Conservation (phyloP, 2,888 invertebrate genomes). For the Octodonta nipae region DNA sequence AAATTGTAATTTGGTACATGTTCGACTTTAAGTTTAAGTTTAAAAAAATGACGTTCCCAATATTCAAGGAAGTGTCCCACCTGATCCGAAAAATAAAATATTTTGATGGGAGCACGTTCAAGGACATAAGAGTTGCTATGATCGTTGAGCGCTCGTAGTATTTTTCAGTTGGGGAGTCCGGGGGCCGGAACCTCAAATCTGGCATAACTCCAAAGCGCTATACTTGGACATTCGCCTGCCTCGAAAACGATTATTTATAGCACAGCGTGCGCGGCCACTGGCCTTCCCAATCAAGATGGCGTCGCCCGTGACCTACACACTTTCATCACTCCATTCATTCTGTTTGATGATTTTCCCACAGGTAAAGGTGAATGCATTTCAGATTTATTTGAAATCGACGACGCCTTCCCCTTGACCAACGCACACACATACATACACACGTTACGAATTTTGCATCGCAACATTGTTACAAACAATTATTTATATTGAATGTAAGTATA, state of each 20-base stretch:
- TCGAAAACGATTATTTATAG: constrained; percentile 1
- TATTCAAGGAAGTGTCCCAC: constrained; percentile 6
- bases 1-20: too few relatives aligned
- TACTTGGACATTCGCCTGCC: constrained; percentile 61
- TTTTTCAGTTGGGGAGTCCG: too few relatives aligned
- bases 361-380: constrained; percentile 2
- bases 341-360: too few relatives aligned
- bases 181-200: constrained; percentile 39
- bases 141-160: constrained; percentile 7
- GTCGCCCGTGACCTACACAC: constrained; percentile 40
- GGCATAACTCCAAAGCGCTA: constrained; percentile 71
- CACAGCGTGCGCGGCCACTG: constrained; percentile 19
- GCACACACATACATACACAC: too few relatives aligned
- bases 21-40: too few relatives aligned
- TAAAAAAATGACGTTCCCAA: too few relatives aligned
- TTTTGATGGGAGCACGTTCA: constrained; percentile 10
- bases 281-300: constrained; percentile 27
- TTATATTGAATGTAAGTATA: too few relatives aligned
- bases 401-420: too few relatives aligned
- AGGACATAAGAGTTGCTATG: constrained; percentile 12
- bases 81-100: constrained; percentile 5
- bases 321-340: background rate
- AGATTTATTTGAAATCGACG: too few relatives aligned
- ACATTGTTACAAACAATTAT: too few relatives aligned
- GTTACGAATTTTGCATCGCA: too few relatives aligned